phyloP scores from a whole-genome alignment of 2,113 vertebrate species.

The Hemichromis elongatus region DNA sequence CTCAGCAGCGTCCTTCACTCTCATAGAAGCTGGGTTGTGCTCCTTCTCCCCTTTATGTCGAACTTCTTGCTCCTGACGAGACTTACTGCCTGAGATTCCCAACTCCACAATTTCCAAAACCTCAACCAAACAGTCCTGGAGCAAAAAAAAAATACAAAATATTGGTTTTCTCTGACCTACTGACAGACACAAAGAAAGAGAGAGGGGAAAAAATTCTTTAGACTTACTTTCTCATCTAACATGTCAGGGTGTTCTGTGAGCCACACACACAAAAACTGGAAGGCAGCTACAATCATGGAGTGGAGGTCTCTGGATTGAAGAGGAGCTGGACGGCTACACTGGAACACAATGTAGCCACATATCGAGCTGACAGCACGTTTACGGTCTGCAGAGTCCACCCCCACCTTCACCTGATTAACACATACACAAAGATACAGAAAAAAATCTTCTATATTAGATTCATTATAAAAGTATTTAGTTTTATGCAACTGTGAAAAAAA shows the following conservation, averaged over 20 bases:
- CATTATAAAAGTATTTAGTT: background rate
- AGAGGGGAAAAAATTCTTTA: background rate
- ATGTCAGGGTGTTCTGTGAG: constrained; percentile 92
- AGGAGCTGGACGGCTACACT: constrained; percentile 92
- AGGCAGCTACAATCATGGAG: constrained; percentile 97
- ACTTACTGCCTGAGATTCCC: constrained; percentile 95
- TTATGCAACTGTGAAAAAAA: background rate
- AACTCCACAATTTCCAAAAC: constrained; percentile 94
- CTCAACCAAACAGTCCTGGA: constrained; percentile 90
- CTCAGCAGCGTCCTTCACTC: constrained; percentile 94
- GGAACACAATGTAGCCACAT: constrained; percentile 90
- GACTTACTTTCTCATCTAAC: constrained; percentile 88
- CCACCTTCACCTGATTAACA: constrained; percentile 79
- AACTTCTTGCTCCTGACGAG: constrained; percentile 87
- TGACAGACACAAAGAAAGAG: background rate
- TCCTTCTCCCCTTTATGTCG: constrained; percentile 95
- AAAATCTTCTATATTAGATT: background rate
- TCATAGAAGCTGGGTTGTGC: constrained; percentile 92
- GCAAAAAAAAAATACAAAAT: background rate
- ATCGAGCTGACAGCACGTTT: constrained; percentile 87
- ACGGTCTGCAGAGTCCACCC: constrained; percentile 79
- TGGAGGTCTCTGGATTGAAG: constrained; percentile 92
- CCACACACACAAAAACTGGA: constrained; percentile 96
- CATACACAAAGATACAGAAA: background rate
- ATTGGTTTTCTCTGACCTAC: background rate